phyloP scores from a whole-genome alignment of 2,888 invertebrate species.

The Sphaeridia pumilis region DNA sequence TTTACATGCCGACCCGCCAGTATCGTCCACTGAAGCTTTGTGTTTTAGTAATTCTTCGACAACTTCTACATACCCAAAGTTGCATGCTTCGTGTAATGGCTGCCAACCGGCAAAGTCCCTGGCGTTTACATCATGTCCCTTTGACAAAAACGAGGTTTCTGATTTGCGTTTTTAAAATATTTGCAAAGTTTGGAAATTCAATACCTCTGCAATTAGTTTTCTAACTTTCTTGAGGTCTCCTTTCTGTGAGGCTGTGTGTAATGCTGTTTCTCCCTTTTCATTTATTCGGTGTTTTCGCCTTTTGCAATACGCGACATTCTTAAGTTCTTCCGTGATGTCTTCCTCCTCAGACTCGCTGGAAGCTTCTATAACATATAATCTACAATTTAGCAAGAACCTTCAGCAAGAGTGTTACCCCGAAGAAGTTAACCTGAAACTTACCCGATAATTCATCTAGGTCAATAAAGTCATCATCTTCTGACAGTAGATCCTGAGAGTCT shows the following conservation, averaged over 20 bases:
- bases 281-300: conserved; percentile 52
- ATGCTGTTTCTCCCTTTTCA: conserved; percentile 75
- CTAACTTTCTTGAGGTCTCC: conserved; percentile 60
- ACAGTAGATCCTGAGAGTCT: conserved; percentile 35
- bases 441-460: conserved; percentile 37
- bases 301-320: too few relatives aligned
- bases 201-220: conserved; percentile 41
- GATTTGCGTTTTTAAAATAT: not conserved
- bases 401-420: too few relatives aligned
- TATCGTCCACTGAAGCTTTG: conserved; percentile 72
- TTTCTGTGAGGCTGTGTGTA: conserved; percentile 72
- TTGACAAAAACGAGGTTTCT: conserved; percentile 29
- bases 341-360: conserved; percentile 23
- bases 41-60: conserved; percentile 59
- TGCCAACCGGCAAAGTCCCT: conserved; percentile 84
- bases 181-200: too few relatives aligned
- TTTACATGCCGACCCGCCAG: conserved; percentile 69
- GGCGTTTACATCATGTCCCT: conserved; percentile 73
- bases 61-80: conserved; percentile 65
- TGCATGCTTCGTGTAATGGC: conserved; percentile 85
- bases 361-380: conserved; percentile 24
- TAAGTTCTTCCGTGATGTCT: conserved; percentile 27
- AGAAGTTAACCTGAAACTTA: too few relatives aligned
- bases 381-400: too few relatives aligned
- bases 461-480: conserved; percentile 27